Conservation (phyloP, 1,140 invertebrate species). For the Tenebrio molitor region DNA sequence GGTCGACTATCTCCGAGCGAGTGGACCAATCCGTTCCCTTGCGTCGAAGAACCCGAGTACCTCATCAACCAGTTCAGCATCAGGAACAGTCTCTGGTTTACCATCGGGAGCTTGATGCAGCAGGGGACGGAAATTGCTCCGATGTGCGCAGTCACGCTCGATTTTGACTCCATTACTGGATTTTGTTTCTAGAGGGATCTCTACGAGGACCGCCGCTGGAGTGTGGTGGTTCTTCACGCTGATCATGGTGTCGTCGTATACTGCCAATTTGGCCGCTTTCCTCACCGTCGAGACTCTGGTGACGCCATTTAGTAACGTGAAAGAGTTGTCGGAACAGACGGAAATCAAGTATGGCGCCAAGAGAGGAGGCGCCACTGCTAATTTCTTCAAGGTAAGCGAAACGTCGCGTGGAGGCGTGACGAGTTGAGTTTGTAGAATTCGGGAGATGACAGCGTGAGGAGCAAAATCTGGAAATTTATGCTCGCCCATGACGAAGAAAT, state of each 20-base stretch:
- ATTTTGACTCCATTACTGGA: not conserved
- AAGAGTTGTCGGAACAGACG: conserved; percentile 86
- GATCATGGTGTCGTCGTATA: conserved; percentile 97
- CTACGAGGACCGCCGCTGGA: conserved; percentile 82
- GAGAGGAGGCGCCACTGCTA: conserved; percentile 82
- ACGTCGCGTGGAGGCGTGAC: not conserved
- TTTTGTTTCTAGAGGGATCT: conserved; percentile 75
- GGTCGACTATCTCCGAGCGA: conserved; percentile 81
- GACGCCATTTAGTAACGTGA: conserved; percentile 84
- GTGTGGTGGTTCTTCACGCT: conserved; percentile 97
- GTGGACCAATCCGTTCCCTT: conserved; percentile 84
- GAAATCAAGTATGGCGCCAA: conserved; percentile 90
- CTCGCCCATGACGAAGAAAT: conserved; percentile 74
- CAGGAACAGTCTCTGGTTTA: conserved; percentile 72
- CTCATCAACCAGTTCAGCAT: conserved; percentile 80
- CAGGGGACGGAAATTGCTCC: conserved; percentile 89
- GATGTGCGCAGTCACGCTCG: conserved; percentile 70
- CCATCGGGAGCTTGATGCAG: conserved; percentile 80
- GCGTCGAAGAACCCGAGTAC: conserved; percentile 76
- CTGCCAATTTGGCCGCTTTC: conserved; percentile 96
- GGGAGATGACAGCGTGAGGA: conserved; percentile 48
- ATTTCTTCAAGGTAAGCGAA: conserved; percentile 84
- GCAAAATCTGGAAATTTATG: conserved; percentile 84
- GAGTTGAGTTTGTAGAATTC: conserved; percentile 10
- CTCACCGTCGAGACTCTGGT: conserved; percentile 90